Evolutionary conservation across 2,797 vertebrate genomes (phyloP), one percentile per base, ranked within the genome.

Genomic region (Nyctibius grandis): DNA sequence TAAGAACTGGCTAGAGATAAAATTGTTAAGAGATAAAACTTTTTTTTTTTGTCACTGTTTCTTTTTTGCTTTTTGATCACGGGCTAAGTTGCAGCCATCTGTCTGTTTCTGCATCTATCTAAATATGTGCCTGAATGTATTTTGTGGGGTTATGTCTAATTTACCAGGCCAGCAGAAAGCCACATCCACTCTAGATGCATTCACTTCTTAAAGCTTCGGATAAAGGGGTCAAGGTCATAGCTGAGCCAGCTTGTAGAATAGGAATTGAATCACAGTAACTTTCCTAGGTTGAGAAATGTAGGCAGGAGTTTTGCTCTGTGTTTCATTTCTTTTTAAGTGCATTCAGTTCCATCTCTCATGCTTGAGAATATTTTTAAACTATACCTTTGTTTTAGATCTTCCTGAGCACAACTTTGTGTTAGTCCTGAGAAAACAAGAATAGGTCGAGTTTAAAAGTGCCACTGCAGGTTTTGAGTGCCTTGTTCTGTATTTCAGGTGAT

Each of bases 361-460:
- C 88, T 93, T 93, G 63, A 94, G 91, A 87, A 73, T 90, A 93
- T 96, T 97, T 97, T 97, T 95, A 94, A 95, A 25, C 86, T 93
- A 80, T 22, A 10, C 44, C 36, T 96, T 97, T 94, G 86, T 97
- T 97, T 97, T 93, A 96, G 93, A 91, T 91, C 94, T 93, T 96
- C 64, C 63, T 14, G 16, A 76, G 75, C 79, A 88, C 68, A 96
- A 94, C 64, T 87, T 83, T 95, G 57, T 87, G 67, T 89, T 75
- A 89, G 63, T 16, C 7, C 17, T 88, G 93, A 91, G 80, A 95
- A 97, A 97, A 95, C 74, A 96, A 82, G 94, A 75, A 75, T n/a
- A 83, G 25, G 64, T 72, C 4, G 5, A 29, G 51, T 75, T 97
- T 68, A 85, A 91, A 88, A 33, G 60, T 36, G 22, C n/a, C 0